Evolutionary conservation across 2,113 vertebrate genomes (phyloP), one percentile per base, ranked within the genome.

Genomic region (Pipa parva): DNA sequence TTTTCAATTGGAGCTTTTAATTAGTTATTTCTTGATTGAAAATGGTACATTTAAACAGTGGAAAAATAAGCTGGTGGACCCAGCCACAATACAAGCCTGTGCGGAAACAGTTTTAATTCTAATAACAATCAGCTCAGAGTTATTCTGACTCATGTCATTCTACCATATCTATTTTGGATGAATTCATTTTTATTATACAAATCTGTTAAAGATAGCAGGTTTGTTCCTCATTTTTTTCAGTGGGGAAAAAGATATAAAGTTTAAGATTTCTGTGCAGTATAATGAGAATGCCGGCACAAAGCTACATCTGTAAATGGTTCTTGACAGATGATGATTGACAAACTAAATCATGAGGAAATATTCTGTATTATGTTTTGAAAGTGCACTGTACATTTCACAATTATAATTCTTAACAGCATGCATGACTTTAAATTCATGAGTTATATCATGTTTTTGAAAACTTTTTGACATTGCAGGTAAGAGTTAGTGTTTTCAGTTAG

Each of bases 301-400:
- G n/a, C 39, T 17, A 42, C 2, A 42, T 42, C n/a, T 42, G 39
- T 42, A 42, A 42, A n/a, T 42, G 33, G 33, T 36, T 12, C 33
- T 42, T 42, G 39, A 42, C 39, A 42, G 39, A 42, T 42, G 39
- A 42, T 42, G 39, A 42, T 42, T 42, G 39, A 42, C 39, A 42
- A 42, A 42, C 39, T 42, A 42, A 42, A 42, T 42, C 39, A 42
- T 42, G 39, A 42, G 39, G 39, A 42, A 42, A 42, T 15, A 42
- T 42, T 42, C 39, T 42, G 7, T 42, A 42, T 42, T 42, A 42
- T 18, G 39, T 42, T 42, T 42, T 42, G 39, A 42, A 42, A n/a
- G 39, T 6, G n/a, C 39, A 42, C 39, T 42, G 39, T 42, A 42
- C 13, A 42, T 42, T n/a, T 42, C 39, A 42, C 17, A 42, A 42